These are phyloP conservation scores for Lacerta bilineata DNA, from an alignment of 2,797 vertebrate species.

Conservation along the genomic window DNA sequence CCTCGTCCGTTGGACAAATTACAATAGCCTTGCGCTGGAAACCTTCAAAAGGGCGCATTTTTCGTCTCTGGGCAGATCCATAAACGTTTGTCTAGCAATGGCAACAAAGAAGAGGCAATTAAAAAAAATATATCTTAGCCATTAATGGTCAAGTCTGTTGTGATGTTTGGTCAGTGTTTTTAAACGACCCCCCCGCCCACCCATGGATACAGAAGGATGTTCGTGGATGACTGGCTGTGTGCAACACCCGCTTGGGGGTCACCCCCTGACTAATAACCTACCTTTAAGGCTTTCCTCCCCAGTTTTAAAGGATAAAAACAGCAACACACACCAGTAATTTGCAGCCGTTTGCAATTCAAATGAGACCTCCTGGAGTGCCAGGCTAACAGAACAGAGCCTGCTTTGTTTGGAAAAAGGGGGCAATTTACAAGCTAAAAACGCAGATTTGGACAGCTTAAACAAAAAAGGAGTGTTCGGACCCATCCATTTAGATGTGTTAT, in stretches of 20 bases:
- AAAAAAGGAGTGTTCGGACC: too few relatives aligned
- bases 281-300: not conserved
- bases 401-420: constrained; percentile 8
- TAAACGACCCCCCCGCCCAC: constrained; percentile 77
- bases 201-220: not conserved
- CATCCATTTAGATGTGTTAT: not conserved
- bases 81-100: constrained; percentile 96
- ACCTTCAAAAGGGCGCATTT: constrained; percentile 98
- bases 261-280: constrained; percentile 7
- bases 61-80: constrained; percentile 96
- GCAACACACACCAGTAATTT: not conserved
- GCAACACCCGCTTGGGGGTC: not conserved
- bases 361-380: not conserved
- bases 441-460: not conserved
- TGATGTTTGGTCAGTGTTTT: not conserved
- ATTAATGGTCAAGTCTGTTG: constrained; percentile 73
- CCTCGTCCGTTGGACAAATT: constrained; percentile 96
- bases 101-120: constrained; percentile 86
- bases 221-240: not conserved
- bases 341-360: constrained; percentile 23
- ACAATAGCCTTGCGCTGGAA: constrained; percentile 97
- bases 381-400: not conserved
- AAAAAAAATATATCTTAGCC: constrained; percentile 81
- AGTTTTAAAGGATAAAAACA: not conserved
- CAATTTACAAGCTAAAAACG: not conserved